Evolutionary conservation across 2,888 invertebrate genomes (phyloP).

Genomic region (Eilema griseolum): DNA sequence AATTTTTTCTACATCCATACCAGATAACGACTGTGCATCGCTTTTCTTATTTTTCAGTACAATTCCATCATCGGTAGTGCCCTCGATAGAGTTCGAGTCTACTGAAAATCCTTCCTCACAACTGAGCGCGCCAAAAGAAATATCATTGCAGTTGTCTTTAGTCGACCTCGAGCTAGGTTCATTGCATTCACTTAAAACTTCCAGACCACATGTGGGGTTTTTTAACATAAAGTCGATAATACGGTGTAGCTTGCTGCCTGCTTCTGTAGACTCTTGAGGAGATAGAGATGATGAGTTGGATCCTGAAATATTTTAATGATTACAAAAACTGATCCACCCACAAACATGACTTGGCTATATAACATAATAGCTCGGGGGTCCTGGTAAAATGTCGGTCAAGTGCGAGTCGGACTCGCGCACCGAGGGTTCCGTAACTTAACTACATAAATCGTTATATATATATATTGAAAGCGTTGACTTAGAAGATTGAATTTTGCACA

Average conservation of each 20-base stretch:
- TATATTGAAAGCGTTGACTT: no score
- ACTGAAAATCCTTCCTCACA: constrained; percentile 49
- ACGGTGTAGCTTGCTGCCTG: constrained; percentile 65
- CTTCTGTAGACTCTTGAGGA: constrained; percentile 58
- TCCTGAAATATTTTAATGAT: constrained; percentile 45
- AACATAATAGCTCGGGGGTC: no score
- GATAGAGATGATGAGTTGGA: constrained; percentile 59
- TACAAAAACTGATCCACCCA: neutral
- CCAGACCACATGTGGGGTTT: constrained; percentile 44
- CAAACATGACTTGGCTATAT: neutral
- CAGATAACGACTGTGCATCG: constrained; percentile 8
- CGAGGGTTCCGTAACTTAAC: no score
- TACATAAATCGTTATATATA: no score
- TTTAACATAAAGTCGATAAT: constrained; percentile 64
- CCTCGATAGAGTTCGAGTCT: constrained; percentile 62
- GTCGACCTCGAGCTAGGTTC: constrained; percentile 50
- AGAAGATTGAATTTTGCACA: no score
- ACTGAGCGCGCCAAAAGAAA: constrained; percentile 42
- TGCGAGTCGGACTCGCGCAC: no score
- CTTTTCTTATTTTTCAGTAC: constrained; percentile 32
- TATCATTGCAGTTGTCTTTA: constrained; percentile 29
- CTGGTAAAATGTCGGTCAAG: no score
- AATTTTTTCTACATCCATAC: constrained; percentile 59
- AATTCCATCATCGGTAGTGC: constrained; percentile 64
- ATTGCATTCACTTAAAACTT: constrained; percentile 55